Percentiles rank a stretch among this genome's conserved stretches.
These are phyloP conservation scores for Halichoerus grypus DNA, from an alignment of 2,113 vertebrate genomes.

Conservation along the genomic window DNA sequence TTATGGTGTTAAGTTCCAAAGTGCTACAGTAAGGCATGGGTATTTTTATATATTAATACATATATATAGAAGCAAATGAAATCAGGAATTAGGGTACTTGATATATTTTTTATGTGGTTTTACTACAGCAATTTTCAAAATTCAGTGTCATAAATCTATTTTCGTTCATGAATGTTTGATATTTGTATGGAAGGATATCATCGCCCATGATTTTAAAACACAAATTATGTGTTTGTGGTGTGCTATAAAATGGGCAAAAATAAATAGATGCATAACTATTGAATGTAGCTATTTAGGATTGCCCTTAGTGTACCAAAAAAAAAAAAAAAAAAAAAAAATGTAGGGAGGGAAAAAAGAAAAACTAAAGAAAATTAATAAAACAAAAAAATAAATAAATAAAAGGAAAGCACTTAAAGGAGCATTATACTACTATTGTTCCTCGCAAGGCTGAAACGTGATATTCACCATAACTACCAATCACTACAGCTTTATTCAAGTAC, in stretches of 20 bases:
- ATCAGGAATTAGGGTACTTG: background rate
- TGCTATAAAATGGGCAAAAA: background rate
- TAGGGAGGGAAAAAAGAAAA: background rate
- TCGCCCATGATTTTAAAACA: background rate
- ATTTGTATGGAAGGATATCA: background rate
- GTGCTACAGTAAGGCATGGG: background rate
- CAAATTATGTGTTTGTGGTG: background rate
- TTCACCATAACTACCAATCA: constrained; percentile 60
- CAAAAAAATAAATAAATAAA: constrained; percentile 3
- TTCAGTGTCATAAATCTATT: background rate
- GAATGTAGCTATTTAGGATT: background rate
- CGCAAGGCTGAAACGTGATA: constrained; percentile 34
- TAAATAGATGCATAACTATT: background rate
- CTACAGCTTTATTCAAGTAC: constrained; percentile 53
- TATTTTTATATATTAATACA: background rate
- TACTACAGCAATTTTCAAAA: background rate
- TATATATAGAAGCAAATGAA: background rate
- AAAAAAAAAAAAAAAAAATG: background rate
- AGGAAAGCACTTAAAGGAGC: constrained; percentile 29
- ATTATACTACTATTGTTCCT: background rate
- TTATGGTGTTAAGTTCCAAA: background rate
- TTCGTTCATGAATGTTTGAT: background rate
- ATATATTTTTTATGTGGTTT: background rate
- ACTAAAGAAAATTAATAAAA: constrained; percentile 60
- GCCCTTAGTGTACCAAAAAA: background rate